Base-by-base conservation (phyloP, 2,113 vertebrate genomes). In the Micronisus gabar region DNA sequence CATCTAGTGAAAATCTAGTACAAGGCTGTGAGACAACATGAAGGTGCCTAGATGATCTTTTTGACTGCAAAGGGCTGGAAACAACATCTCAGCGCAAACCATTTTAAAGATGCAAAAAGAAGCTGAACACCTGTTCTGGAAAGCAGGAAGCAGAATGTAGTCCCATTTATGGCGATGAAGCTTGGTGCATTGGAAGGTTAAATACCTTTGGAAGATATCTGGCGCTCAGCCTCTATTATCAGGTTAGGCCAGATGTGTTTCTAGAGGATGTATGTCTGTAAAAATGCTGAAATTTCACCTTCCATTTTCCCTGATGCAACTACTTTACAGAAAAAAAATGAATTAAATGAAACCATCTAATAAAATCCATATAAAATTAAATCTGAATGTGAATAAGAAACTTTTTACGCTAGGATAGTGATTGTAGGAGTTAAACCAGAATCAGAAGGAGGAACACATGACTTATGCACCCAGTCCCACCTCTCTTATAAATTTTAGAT, bases 1-100 rank as follows among this genome's bases (percentile, higher is more conserved):
- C 67, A 45, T 90, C 70, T 74, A 86, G 45, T 93, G 81, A 94
- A 97, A 96, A 96, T 95, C 87, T 96, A 92, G 90, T 93, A 89
- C 92, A 87, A 93, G 95, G 67, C 68, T 96, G 59, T 90, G 86
- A 86, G 79, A 93, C 84, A 95, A 94, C 95, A 96, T 84, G 84
- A 80, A 96, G 83, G 66, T 91, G 81, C 47, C 68, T 87, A 96
- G 90, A 95, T 96, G 78, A 91, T 85, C 68, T 87, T 92, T 96
- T 65, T 97, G 93, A 95, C 72, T 81, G 84, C 75, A 86, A 95
- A 93, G 32, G 75, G n/a, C 32, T 92, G 55, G 68, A 96, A 96
- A 95, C 29, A 93, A 86, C 86, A 86, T 66, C 86, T 95, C 61
- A 71, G 66, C 65, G 34, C n/a, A 76, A 93, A 90, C 36, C 22